Evolutionary conservation across 2,113 vertebrate species (phyloP), one percentile per base, ranked within the genome.

Genomic region (Heteronetta atricapilla): DNA sequence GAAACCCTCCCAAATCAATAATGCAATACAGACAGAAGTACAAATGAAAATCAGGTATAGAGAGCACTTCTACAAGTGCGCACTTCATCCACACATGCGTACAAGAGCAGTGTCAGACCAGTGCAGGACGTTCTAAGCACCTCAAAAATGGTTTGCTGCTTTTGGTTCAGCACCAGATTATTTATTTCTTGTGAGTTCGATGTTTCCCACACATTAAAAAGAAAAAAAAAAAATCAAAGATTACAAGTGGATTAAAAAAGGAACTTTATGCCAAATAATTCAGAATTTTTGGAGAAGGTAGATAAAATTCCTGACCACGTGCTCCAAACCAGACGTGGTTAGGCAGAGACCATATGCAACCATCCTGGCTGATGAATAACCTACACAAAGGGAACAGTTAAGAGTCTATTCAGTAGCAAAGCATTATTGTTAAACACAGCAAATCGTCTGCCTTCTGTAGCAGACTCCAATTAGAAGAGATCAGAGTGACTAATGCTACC

Each of bases 341-440:
- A 63, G 88, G 85, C 59, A 95, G 88, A 52, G 93, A 50, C 70
- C 95, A 81, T 73, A 79, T 31, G 16, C 53, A 69, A 93, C 93
- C 78, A 46, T 15, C 50, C 62, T 69, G 74, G 89, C 74, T 76
- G 94, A 84, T 79, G 78, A 91, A 76, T 46, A 89, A 91, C 58
- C 79, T 25, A 34, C 68, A 77, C 91, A 85, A 90, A 96, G 91
- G 86, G 94, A 97, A 92, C 53, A 22, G 14, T 40, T n/a, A 25
- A n/a, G 67, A 55, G 42, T 55, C 78, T 42, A 3, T 21, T 75
- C 59, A 88, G 70, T 67, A 50, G 40, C 36, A 4, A 12, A 6
- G 29, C 36, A 10, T 13, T n/a, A 11, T 1, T 40, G 34, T 64
- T 29, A 62, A 69, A 72, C 11, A 55, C 36, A 23, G 56, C 25